Evolutionary conservation across 92 coral and sea anemone genomes (phyloP), one percentile per base, ranked within the genome.

Genomic region (Metridium senile): DNA sequence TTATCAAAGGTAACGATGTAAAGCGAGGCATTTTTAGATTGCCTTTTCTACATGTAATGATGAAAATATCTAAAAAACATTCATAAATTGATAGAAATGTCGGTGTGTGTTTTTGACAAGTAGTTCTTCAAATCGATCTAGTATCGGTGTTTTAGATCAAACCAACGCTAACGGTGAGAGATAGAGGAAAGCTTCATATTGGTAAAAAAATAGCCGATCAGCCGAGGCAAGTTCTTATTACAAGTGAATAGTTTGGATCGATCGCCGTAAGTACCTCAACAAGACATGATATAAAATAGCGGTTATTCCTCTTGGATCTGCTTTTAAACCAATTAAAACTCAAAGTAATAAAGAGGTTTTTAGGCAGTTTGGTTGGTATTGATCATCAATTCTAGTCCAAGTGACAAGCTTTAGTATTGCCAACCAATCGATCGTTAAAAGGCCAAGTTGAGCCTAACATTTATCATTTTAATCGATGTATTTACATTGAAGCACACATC

Each of bases 291-390:
- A 84, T 58, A 75, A 85, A 74, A 93, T 70, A 78, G 80, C 85
- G 90, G 82, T 39, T 72, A 84, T 81, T 71, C 66, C 75, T 47
- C 71, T 79, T 74, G 66, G 81, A 78, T 73, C 85, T 79, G 76
- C 86, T 79, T 88, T 84, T 72, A 84, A 71, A 75, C 83, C 93
- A 84, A 88, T 84, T 84, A 87, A 77, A 53, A 72, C 75, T 69
- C 34, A 78, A 77, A 83, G 85, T 68, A 30, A 71, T 74, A 69
- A 59, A 71, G 31, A 83, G 78, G 64, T 70, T 68, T 47, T 63
- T 34, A 49, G 43, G 58, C 31, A 9, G 71, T 75, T 68, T 79
- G 58, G 68, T 26, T 34, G 33, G 84, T 28, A 62, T 16, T 75
- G 71, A 27, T 20, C 51, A 64, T 75, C 71, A 64, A 75, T 75